Evolutionary conservation across 2,797 vertebrate genomes (phyloP), one percentile per base, ranked within the genome.

Genomic region (Neosilurus mollespiculum): DNA sequence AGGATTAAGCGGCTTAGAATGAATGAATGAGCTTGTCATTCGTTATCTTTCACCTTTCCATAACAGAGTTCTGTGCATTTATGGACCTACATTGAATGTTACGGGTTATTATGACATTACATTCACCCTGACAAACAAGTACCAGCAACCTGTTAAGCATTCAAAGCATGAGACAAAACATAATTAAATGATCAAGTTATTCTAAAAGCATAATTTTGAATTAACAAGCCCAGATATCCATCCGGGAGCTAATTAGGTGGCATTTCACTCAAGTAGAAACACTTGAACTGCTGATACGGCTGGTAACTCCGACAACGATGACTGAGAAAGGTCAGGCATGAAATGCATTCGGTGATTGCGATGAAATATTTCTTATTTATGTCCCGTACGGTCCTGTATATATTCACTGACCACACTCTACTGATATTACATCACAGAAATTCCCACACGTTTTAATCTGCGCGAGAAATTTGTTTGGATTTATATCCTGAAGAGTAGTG

Each of bases 181-280:
- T 83, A 53, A 78, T 78, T 61, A 79, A 83, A 62, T 34, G 56
- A 62, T 83, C 54, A 53, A 30, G 65, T 37, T 51, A 71, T 4
- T 54, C 43, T 83, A 12, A 53, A 34, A 83, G 82, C 24, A 3
- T 18, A 62, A 24, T 54, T 78, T 11, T 78, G n/a, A 78, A 71
- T 30, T 22, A 71, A 65, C 26, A 64, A 65, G 43, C 58, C 77
- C 43, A 56, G 24, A 65, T 59, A 64, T 69, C 76, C 67, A 14
- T 18, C 56, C 15, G 37, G 26, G 53, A 70, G 56, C 58, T 79
- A 54, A 79, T 83, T 72, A 79, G 58, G n/a, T 64, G 76, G 56
- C 58, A 71, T 83, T 79, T 83, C 22, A 65, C 65, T 78, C 37
- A 34, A 66, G 73, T 30, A 51, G 73, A 83, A 70, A 61, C 54